A percentile compares a stretch with the other conserved stretches of the same genome.
These are phyloP conservation scores for Branchipolynoe longqiensis DNA, from an alignment of 2,888 invertebrate genomes.

Conservation along the genomic window DNA sequence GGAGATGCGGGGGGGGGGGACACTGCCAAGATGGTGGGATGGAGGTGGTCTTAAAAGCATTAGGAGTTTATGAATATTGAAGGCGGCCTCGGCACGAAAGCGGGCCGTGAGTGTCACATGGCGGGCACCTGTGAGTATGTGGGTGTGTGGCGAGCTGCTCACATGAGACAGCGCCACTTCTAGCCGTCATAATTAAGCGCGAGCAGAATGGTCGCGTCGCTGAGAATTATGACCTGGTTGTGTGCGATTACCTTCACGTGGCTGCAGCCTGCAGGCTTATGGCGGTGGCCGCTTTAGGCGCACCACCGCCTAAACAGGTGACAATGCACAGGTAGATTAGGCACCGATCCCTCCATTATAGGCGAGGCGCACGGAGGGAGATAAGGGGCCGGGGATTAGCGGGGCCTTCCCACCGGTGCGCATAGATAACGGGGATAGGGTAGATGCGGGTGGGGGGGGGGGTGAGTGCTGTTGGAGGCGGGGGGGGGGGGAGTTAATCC, in stretches of 20 bases:
- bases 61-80: too few relatives aligned
- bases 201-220: too few relatives aligned
- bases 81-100: too few relatives aligned
- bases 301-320: constrained; percentile 31
- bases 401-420: background rate
- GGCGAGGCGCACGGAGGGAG: background rate
- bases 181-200: background rate
- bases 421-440: constrained; percentile 48
- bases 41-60: too few relatives aligned
- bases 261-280: too few relatives aligned
- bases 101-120: too few relatives aligned
- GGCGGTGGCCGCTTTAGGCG: constrained; percentile 12
- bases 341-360: constrained; percentile 26
- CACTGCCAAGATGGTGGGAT: background rate
- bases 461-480: too few relatives aligned
- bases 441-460: too few relatives aligned
- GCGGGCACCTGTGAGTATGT: too few relatives aligned
- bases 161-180: too few relatives aligned
- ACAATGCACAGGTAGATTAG: constrained; percentile 47
- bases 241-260: constrained; percentile 11
- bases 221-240: constrained; percentile 31
- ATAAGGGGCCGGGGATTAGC: constrained; percentile 43
- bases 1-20: background rate
- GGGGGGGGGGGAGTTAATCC: constrained; percentile 41
- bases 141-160: too few relatives aligned